Percentiles rank a stretch among this genome's conserved stretches.
phyloP scores from a whole-genome alignment of 2,113 vertebrate genomes.

The Melozone crissalis region DNA sequence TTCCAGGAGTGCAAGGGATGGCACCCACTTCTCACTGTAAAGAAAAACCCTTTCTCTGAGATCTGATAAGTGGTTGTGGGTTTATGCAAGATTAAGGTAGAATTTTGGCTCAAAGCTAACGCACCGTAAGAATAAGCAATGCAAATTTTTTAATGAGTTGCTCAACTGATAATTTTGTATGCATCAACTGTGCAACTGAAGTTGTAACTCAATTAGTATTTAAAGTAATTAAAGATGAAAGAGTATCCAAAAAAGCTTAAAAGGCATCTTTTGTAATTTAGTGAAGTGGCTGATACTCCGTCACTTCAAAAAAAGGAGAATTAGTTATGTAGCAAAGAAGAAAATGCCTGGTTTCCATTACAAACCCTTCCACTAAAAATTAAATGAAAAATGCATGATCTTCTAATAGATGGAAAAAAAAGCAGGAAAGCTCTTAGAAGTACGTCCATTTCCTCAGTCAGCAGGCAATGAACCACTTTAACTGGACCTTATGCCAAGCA shows the following conservation, averaged over 20 bases:
- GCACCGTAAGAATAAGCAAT: neutral
- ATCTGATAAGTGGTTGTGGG: neutral
- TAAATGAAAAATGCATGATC: neutral
- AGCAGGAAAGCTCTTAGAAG: neutral
- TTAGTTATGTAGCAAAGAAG: neutral
- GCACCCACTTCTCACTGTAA: neutral
- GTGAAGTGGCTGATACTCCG: neutral
- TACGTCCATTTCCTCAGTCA: neutral
- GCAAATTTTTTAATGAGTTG: slow-evolving; percentile 9
- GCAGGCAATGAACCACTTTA: neutral
- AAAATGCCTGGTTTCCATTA: neutral
- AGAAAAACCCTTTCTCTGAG: neutral
- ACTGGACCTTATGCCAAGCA: neutral
- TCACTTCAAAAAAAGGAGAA: slow-evolving; percentile 28
- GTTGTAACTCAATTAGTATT: slow-evolving; percentile 37
- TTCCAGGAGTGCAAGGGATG: neutral
- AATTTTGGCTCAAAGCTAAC: slow-evolving; percentile 15
- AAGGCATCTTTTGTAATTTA: neutral
- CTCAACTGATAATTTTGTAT: neutral
- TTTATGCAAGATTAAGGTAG: neutral
- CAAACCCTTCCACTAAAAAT: neutral
- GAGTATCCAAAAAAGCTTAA: neutral
- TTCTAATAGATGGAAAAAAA: neutral
- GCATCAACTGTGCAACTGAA: slow-evolving; percentile 6
- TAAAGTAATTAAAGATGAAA: slow-evolving; percentile 45